Evolutionary conservation across 2,888 invertebrate genomes (phyloP).

Genomic region (Caenorhabditis sp.): DNA sequence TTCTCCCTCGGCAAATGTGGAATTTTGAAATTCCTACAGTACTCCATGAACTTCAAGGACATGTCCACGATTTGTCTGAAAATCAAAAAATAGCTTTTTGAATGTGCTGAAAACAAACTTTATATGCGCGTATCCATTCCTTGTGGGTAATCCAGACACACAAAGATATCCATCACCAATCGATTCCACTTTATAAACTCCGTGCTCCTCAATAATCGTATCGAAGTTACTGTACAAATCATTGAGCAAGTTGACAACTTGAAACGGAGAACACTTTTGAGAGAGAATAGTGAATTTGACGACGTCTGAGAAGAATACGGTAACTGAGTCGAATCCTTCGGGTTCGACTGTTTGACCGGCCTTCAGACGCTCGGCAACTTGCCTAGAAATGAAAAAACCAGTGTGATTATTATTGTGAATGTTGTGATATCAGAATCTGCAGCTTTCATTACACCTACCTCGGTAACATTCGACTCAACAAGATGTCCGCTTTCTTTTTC

Average conservation of each 20-base stretch:
- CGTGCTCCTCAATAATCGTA: conserved; percentile 77
- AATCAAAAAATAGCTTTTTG: neutral
- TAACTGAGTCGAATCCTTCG: conserved; percentile 79
- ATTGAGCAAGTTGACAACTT: conserved; percentile 79
- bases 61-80: conserved; percentile 75
- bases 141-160: conserved; percentile 78
- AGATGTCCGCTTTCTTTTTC: conserved; percentile 79
- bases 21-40: conserved; percentile 72
- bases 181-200: conserved; percentile 81
- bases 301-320: conserved; percentile 82
- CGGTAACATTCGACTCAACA: conserved; percentile 79
- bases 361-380: conserved; percentile 78
- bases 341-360: conserved; percentile 80
- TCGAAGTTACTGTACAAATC: conserved; percentile 79
- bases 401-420: no score
- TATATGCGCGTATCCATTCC: conserved; percentile 75
- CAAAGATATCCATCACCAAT: conserved; percentile 82
- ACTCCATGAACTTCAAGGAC: conserved; percentile 74
- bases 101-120: conserved; percentile 2
- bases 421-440: no score
- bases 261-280: conserved; percentile 78
- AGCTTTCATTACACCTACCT: conserved; percentile 17
- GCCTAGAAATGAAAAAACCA: conserved; percentile 27
- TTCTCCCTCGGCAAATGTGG: conserved; percentile 78
- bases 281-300: conserved; percentile 80